Evolutionary conservation across 2,113 vertebrate species (phyloP).

Genomic region (Chamaetylas fuelleborni): DNA sequence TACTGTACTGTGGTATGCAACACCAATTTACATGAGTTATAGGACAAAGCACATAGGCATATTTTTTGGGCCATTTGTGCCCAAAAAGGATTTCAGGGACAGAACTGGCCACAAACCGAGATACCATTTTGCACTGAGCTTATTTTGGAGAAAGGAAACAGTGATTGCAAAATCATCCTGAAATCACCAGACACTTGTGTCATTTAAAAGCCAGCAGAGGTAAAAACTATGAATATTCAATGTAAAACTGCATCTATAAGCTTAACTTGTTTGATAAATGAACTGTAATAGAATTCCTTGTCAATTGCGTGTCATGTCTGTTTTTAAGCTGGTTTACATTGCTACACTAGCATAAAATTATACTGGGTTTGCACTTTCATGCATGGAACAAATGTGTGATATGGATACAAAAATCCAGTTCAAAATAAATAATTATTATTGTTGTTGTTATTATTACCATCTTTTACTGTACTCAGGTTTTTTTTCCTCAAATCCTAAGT

Average conservation of each 20-base stretch:
- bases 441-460: not conserved
- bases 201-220: not conserved
- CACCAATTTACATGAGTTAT: not conserved
- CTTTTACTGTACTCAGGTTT: not conserved
- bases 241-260: not conserved
- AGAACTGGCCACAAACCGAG: not conserved
- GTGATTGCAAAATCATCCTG: not conserved
- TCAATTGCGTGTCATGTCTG: not conserved
- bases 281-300: not conserved
- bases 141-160: not conserved
- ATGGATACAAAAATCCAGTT: constrained; percentile 12
- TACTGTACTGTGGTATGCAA: fast-evolving
- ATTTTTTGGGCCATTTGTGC: not conserved
- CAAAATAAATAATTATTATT: not conserved
- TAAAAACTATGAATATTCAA: not conserved
- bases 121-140: not conserved
- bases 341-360: not conserved
- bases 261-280: not conserved
- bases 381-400: not conserved
- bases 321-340: not conserved
- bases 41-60: not conserved
- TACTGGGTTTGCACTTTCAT: not conserved
- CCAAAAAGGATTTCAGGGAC: not conserved
- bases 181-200: not conserved
- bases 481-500: not conserved